phyloP scores from a whole-genome alignment of 2,888 invertebrate genomes.

The Dinocampus coccinellae region DNA sequence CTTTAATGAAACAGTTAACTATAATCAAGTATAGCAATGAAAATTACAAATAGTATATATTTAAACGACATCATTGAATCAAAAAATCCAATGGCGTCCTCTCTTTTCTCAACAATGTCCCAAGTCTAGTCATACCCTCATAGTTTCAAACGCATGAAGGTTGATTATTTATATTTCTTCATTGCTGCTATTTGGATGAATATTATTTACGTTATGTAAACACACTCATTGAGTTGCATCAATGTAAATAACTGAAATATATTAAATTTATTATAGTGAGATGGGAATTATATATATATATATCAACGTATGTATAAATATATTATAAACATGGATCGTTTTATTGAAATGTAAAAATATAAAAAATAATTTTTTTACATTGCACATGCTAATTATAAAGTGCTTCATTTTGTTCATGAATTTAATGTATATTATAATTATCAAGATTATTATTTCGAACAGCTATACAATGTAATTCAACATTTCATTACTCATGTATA shows the following conservation, averaged over 20 bases:
- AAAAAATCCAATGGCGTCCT: no score
- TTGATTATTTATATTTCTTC: conserved; percentile 37
- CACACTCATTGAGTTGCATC: background rate
- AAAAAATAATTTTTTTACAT: background rate
- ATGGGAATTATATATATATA: background rate
- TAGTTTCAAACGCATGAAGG: conserved; percentile 28
- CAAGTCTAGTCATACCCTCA: conserved; percentile 46
- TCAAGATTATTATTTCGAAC: background rate
- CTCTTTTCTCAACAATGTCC: conserved; percentile 17
- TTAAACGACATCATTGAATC: no score
- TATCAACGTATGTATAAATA: background rate
- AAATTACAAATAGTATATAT: background rate
- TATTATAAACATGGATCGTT: no score
- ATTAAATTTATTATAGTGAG: background rate
- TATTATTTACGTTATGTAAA: conserved; percentile 24
- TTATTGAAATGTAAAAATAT: background rate
- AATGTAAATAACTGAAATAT: conserved; percentile 14
- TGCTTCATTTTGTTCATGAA: background rate
- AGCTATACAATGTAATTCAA: background rate
- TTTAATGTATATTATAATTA: background rate
- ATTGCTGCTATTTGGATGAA: conserved; percentile 42
- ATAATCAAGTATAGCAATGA: background rate
- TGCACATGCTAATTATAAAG: background rate
- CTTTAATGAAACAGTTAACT: background rate
- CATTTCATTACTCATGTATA: background rate